These are phyloP conservation scores for Formica selysi DNA, from an alignment of 1,140 invertebrate species.

Conservation along the genomic window DNA sequence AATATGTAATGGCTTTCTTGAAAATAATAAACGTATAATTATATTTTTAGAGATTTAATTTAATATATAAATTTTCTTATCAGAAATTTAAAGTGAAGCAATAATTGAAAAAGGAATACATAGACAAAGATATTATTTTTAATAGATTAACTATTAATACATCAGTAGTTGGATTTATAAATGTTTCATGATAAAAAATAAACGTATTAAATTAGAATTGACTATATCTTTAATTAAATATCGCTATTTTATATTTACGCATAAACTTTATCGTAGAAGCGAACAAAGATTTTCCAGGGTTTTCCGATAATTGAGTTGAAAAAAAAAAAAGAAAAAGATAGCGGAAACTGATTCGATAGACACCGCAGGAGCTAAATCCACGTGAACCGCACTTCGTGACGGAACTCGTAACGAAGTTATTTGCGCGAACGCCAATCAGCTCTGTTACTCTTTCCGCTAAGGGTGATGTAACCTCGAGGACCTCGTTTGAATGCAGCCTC, in stretches of 20 bases:
- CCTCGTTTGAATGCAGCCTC: conserved; percentile 30
- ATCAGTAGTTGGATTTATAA: too few species aligned
- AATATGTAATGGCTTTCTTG: neutral
- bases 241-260: neutral
- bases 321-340: conserved; percentile 1
- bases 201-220: neutral
- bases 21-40: neutral
- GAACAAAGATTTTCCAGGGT: neutral
- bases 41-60: neutral
- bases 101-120: too few species aligned
- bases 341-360: conserved; percentile 40
- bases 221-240: neutral
- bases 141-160: too few species aligned
- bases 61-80: neutral
- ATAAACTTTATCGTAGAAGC: neutral
- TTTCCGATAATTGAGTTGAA: neutral
- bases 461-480: conserved; percentile 13
- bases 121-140: too few species aligned
- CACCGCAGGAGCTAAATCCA: conserved; percentile 43
- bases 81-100: neutral
- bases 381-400: conserved; percentile 23
- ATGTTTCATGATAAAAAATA: neutral
- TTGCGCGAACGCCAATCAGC: conserved; percentile 61
- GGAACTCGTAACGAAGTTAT: conserved; percentile 64
- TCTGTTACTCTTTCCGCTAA: conserved; percentile 46